phyloP scores from a whole-genome alignment of 2,888 invertebrate genomes.

The Polymixis lichenea region DNA sequence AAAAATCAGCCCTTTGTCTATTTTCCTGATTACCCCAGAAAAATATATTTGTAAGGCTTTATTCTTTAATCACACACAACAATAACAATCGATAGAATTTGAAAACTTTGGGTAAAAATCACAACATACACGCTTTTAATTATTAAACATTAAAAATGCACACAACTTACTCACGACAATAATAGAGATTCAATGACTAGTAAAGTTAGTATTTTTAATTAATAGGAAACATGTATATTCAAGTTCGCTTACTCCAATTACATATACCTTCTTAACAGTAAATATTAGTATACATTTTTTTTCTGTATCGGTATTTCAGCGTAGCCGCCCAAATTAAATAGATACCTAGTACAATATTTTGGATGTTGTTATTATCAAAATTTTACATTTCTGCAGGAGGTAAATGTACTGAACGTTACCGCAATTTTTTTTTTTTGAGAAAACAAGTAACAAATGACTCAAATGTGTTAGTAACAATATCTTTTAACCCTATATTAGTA shows the following conservation, averaged over 20 bases:
- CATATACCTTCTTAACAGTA: background rate
- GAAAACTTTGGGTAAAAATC: background rate
- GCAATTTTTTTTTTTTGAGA: too few relatives aligned
- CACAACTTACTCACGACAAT: constrained; percentile 16
- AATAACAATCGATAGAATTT: constrained; percentile 9
- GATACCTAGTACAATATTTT: too few relatives aligned
- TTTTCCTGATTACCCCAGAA: background rate
- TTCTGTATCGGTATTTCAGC: too few relatives aligned
- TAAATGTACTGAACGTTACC: too few relatives aligned
- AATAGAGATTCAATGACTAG: constrained; percentile 22
- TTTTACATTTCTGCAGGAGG: background rate
- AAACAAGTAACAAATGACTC: too few relatives aligned
- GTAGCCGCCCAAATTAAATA: too few relatives aligned
- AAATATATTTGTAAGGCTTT: background rate
- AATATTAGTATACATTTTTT: too few relatives aligned
- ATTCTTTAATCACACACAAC: constrained; percentile 23
- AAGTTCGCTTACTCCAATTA: background rate
- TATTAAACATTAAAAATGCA: constrained; percentile 1
- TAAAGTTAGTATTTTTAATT: constrained; percentile 2
- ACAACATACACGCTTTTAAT: background rate
- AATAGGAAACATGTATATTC: background rate
- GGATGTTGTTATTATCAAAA: background rate
- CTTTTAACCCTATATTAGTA: too few relatives aligned
- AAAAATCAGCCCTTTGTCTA: too few relatives aligned
- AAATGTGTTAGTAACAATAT: too few relatives aligned